Percentiles rank a stretch among this genome's conserved stretches.
phyloP scores from a whole-genome alignment of 2,797 vertebrate genomes.

The Apogon talboti region DNA sequence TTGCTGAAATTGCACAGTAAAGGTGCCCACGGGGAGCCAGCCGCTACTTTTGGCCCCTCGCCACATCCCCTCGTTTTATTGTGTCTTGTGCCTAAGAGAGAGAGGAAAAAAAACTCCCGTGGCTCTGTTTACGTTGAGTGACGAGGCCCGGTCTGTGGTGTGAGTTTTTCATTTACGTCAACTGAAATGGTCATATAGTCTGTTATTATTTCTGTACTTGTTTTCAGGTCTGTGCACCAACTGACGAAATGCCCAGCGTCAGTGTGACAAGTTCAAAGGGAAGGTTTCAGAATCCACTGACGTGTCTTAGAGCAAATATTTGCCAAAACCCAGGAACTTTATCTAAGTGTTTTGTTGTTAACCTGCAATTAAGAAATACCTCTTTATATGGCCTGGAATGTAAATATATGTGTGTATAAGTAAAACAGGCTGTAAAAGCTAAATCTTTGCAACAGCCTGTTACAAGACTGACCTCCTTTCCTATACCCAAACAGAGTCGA shows the following conservation, averaged over 20 bases:
- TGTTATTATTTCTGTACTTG: constrained; percentile 14
- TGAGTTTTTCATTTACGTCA: constrained; percentile 12
- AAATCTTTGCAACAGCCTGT: constrained; percentile 31
- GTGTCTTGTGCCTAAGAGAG: constrained; percentile 61
- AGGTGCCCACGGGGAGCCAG: constrained; percentile 55
- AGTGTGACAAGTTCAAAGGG: constrained; percentile 46
- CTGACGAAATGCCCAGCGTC: constrained; percentile 58
- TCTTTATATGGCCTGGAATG: constrained; percentile 4
- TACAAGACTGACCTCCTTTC: constrained; percentile 52
- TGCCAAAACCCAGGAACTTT: not conserved
- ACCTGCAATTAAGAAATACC: constrained; percentile 8
- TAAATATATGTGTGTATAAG: not conserved
- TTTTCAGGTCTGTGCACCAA: constrained; percentile 30
- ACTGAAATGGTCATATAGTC: constrained; percentile 14
- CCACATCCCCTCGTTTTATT: constrained; percentile 77
- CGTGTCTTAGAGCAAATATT: not conserved
- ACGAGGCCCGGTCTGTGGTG: constrained; percentile 37
- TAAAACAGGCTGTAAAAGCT: constrained; percentile 12
- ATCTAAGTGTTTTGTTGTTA: not conserved
- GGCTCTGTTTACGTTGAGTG: constrained; percentile 35
- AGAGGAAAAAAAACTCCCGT: constrained; percentile 53
- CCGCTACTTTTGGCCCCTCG: constrained; percentile 51
- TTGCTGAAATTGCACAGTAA: constrained; percentile 69
- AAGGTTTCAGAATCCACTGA: constrained; percentile 1
- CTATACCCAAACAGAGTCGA: constrained; percentile 10